Evolutionary conservation across 2,113 vertebrate genomes (phyloP).

Genomic region (Corythornis vintsioides): DNA sequence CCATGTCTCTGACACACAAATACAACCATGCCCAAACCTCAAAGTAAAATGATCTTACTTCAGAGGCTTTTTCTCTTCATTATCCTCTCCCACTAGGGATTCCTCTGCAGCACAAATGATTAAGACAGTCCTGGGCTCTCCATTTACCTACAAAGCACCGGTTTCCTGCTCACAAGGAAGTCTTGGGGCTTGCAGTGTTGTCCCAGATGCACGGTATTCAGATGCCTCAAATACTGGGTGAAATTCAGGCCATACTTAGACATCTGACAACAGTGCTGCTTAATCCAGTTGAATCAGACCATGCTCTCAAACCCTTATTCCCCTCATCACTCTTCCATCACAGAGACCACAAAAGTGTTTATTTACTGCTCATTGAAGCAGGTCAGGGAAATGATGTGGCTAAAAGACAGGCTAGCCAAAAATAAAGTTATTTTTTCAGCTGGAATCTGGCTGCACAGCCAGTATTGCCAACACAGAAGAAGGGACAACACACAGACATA

Average conservation of each 20-base stretch:
- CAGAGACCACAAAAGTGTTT: background rate
- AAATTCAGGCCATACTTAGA: background rate
- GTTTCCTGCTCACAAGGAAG: background rate
- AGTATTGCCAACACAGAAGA: slow-evolving; percentile 45
- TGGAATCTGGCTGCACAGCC: slow-evolving; percentile 36
- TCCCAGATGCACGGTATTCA: background rate
- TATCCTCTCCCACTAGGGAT: background rate
- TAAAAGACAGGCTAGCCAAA: slow-evolving; percentile 31
- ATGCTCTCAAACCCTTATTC: background rate
- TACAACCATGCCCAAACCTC: background rate
- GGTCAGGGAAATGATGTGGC: background rate
- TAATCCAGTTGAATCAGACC: background rate
- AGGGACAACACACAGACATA: slow-evolving; percentile 6
- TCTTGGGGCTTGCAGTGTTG: background rate
- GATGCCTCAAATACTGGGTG: background rate
- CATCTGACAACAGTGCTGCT: background rate
- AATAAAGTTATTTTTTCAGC: slow-evolving; percentile 51
- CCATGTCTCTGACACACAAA: background rate
- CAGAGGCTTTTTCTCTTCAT: background rate
- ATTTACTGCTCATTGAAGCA: slow-evolving; percentile 44
- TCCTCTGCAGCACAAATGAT: background rate
- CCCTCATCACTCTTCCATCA: background rate
- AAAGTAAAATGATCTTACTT: slow-evolving; percentile 8
- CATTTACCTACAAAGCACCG: background rate
- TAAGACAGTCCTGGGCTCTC: background rate